phyloP scores from a whole-genome alignment of 2,888 invertebrate species.

The Globia sparganii region DNA sequence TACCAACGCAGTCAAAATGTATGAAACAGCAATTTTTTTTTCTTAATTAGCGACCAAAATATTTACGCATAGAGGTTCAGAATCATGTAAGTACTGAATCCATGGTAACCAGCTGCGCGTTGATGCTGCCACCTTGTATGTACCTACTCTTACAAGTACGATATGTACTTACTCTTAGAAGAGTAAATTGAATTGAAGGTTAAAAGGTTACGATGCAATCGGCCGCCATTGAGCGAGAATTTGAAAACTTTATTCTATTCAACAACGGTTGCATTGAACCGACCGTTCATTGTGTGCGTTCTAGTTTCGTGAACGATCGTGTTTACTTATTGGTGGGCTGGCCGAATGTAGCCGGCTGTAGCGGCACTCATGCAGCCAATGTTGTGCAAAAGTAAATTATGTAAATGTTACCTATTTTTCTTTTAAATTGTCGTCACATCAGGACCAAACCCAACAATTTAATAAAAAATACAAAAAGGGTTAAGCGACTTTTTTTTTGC shows the following conservation, averaged over 20 bases:
- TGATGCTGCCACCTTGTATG: background rate
- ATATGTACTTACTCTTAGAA: slow-evolving; percentile 1
- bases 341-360: slow-evolving; percentile 32
- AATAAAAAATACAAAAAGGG: background rate
- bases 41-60: no score
- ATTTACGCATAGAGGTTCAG: no score
- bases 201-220: slow-evolving; percentile 60
- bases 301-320: slow-evolving; percentile 59
- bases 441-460: background rate
- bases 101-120: background rate
- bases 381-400: slow-evolving; percentile 25
- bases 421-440: background rate
- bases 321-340: slow-evolving; percentile 52
- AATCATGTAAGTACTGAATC: background rate
- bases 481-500: background rate
- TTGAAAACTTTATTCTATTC: slow-evolving; percentile 61
- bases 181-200: slow-evolving; percentile 48
- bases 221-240: slow-evolving; percentile 56
- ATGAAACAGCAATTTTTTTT: no score
- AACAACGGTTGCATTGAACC: slow-evolving; percentile 58
- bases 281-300: slow-evolving; percentile 54
- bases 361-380: slow-evolving; percentile 33
- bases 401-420: background rate
- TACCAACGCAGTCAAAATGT: no score
- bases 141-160: background rate